Evolutionary conservation across 2,888 invertebrate species (phyloP), one percentile per base, ranked within the genome.

Genomic region (Craniophora ligustri): DNA sequence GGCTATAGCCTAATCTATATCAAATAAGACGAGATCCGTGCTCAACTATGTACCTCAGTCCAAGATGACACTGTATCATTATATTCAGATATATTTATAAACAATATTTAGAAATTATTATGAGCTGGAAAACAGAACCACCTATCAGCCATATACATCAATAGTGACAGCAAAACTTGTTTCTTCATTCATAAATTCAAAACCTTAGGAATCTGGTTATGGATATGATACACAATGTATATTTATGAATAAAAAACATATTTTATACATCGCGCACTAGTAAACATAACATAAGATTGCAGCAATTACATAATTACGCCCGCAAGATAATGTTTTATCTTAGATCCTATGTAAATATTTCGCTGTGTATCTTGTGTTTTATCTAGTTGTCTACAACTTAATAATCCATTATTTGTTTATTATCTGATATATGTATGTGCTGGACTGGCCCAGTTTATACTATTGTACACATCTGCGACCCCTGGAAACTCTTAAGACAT

Each of bases 311-410:
- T 65, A 65, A 64, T 64, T 48, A 65, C 65, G 26, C 64, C 64
- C 34, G 53, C 59, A 19, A 21, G 53, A 65, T 65, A 59, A 41
- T 28, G 45, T 53, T 53, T 48, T 63, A 64, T 63, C 62, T 64
- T 41, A 53, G 66, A 49, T 59, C n/a, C n/a, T n/a, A 64, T 65
- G 65, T 45, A 48, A 65, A 64, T 64, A 59, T 28, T 48, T 41
- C 45, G 39, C 45, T 3, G 16, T 10, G 48, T 65, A 65, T 65
- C 65, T 65, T 6, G 5, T 5, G 41, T 48, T 59, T 42, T 59
- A 64, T 64, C 66, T 48, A 64, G 47, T 63, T 59, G 48, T 59
- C 59, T 59, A 64, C 53, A 65, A 65, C 65, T 59, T 65, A 65
- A 49, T 59, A 48, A 65, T 48, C 41, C 47, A 64, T 64, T 59